A percentile compares a stretch with the other conserved stretches of the same genome.
Evolutionary conservation across 37 sponge, comb jelly and placozoan genomes (phyloP).

Genomic region (Axinella damicornis): DNA sequence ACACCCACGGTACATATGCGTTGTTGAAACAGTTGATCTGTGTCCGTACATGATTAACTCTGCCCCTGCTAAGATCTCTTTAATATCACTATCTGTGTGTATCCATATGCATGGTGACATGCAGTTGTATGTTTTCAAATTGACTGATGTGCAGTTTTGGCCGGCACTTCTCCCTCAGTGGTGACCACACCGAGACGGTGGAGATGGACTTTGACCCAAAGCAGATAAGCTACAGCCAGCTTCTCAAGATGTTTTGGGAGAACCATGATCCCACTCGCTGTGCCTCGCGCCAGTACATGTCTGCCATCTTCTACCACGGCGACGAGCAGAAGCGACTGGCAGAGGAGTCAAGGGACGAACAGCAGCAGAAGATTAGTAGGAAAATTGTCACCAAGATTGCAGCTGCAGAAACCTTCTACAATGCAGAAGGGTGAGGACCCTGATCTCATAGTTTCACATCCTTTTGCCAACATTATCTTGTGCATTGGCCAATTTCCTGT

Average conservation of each 20-base stretch:
- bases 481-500: no score
- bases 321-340: constrained; percentile 85
- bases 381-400: constrained; percentile 81
- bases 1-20: no score
- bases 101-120: no score
- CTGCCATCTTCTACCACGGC: constrained; percentile 94
- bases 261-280: constrained; percentile 91
- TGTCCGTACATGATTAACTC: no score
- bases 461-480: no score
- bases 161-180: constrained; percentile 80
- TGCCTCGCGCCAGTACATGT: constrained; percentile 96
- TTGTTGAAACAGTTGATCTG: no score
- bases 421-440: constrained; percentile 89
- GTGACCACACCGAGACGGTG: constrained; percentile 97
- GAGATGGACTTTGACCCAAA: constrained; percentile 88
- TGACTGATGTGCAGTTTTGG: constrained; percentile 53
- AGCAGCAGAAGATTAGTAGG: constrained; percentile 73
- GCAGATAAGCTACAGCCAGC: constrained; percentile 59
- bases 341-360: constrained; percentile 74
- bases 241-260: constrained; percentile 94
- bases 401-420: constrained; percentile 83
- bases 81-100: no score
- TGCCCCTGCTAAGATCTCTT: background rate
- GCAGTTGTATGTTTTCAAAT: background rate
- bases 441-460: no score